phyloP scores from a whole-genome alignment of 2,113 vertebrate species.

The Tachysurus fulvidraco region DNA sequence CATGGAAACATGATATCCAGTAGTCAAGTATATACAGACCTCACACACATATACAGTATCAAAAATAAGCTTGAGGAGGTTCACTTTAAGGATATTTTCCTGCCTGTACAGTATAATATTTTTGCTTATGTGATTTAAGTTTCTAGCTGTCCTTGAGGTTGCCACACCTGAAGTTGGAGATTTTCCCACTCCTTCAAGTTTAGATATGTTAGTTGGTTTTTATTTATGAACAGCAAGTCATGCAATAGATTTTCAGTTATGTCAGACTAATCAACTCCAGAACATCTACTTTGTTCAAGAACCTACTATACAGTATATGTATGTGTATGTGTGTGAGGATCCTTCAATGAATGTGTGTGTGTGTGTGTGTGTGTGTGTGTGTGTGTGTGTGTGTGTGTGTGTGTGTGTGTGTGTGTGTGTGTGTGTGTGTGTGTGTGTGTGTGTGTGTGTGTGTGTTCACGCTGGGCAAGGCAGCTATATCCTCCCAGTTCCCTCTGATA shows the following conservation, averaged over 20 bases:
- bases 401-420: not conserved
- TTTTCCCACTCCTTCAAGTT: not conserved
- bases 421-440: not conserved
- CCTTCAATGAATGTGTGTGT: not conserved
- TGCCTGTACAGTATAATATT: not conserved
- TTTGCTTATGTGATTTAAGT: not conserved
- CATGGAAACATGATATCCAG: not conserved
- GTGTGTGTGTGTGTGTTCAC: constrained; percentile 12
- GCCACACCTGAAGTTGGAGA: not conserved
- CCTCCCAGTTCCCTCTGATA: constrained; percentile 68
- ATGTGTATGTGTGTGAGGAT: not conserved
- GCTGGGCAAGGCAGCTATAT: constrained; percentile 51
- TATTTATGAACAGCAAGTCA: not conserved
- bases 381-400: constrained; percentile 10
- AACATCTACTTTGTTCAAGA: not conserved
- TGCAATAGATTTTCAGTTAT: not conserved
- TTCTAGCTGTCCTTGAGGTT: not conserved
- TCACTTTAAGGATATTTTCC: no score
- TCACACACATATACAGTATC: not conserved
- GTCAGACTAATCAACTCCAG: not conserved
- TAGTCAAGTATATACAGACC: not conserved
- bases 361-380: not conserved
- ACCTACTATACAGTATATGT: not conserved
- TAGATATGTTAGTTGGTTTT: not conserved
- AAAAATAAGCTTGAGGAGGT: not conserved